Evolutionary conservation across 2,888 invertebrate genomes (phyloP), one percentile per base, ranked within the genome.

Genomic region (Nineta flava): DNA sequence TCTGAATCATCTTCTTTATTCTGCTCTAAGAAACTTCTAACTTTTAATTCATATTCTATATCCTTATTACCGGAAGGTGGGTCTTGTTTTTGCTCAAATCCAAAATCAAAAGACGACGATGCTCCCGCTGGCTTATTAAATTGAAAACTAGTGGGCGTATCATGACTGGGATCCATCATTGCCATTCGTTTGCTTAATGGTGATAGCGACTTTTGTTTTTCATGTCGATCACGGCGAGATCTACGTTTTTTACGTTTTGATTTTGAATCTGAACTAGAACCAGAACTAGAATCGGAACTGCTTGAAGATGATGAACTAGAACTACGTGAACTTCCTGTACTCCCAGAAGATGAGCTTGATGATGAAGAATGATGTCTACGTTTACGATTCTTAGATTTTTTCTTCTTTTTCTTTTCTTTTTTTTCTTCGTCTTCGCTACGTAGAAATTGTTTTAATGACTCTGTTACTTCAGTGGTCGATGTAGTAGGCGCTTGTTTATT

Each of bases 131-230:
- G 81, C 61, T 83, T 83, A 65, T 81, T 83, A 64, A 81, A 83
- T 60, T 82, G 81, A 6, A 75, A 78, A 66, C 71, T 76, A 58
- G 74, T 74, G 0, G 66, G 62, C 3, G 66, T 65, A 49, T 68
- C 69, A 51, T 67, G 66, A 2, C 70, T 70, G 45, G 78, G 76
- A 50, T 79, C 73, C 66, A 82, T 73, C 69, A 81, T 73, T 17
- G 83, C 85, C 83, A 87, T 84, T 10, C 87, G 78, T 63, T 87
- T 87, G 67, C 86, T 87, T 31, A 87, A 70, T 1, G 87, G 87
- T 32, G 87, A 87, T 47, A 87, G 66, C 0, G 87, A 87, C 9
- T 79, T 77, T 58, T 82, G 79, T 48, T 79, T 76, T 61, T 77
- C 75, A 60, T 73, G 72, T 59, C 69, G 69, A 53, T 62, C 62